Base-by-base conservation (phyloP, 2,797 vertebrate species). In the Gambusia yucatana region DNA sequence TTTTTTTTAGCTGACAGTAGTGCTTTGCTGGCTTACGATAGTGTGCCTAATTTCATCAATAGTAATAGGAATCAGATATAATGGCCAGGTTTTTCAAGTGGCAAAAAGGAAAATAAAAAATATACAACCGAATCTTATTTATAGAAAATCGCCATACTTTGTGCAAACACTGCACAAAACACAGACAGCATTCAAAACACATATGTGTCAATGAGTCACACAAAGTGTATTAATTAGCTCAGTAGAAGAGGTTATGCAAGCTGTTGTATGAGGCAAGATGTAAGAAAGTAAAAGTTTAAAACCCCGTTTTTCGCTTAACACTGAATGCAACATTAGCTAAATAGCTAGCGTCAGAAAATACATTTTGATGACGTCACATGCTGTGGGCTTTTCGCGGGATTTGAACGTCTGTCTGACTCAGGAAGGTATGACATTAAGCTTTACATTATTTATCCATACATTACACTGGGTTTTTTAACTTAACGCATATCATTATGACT, bases 351-450 rank as follows among this genome's bases (percentile, higher is more conserved):
- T 63, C 1, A 76, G 36, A 30, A 39, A 50, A 57, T 22, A 59
- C 0, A 5, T 17, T 25, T 52, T 72, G 41, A 46, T 80, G 50
- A 44, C 57, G 63, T 75, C 78, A 80, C 78, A 39, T 71, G 75
- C 52, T 25, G 17, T 6, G 22, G 39, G 25, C 43, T 65, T 72
- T 77, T 72, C 78, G 72, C 75, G 71, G 72, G 76, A 59, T 44
- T 2, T 63, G 33, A 71, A 33, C 39, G 9, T 5, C 55, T 44
- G n/a, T 11, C 25, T 17, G 76, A 61, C 20, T 2, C 28, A 36
- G 39, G 7, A 75, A 75, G 81, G 76, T 82, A 78, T 17, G 43
- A 28, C 44, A 36, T 0, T 0, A 17, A 8, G 4, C 14, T 52
- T 28, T 39, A 41, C 1, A 22, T 22, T 25, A 7, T 67, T 61